A percentile compares a stretch with the other conserved stretches of the same genome.
Evolutionary conservation across 2,888 invertebrate genomes (phyloP).

Genomic region (Pasiphila rectangulata): DNA sequence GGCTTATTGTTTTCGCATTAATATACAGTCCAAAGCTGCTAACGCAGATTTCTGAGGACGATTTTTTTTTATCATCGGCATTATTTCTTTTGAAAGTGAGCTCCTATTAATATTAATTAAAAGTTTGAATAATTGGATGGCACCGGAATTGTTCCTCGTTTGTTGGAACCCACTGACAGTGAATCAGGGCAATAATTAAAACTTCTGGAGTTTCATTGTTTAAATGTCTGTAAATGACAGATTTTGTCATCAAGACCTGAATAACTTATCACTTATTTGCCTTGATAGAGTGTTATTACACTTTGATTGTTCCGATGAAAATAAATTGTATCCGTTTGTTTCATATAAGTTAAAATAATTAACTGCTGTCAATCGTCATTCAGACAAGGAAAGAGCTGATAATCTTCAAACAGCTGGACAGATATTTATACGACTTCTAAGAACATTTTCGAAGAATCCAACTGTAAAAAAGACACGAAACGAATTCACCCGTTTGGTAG

Average conservation of each 20-base stretch:
- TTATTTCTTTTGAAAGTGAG: conserved; percentile 77
- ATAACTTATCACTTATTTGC: conserved; percentile 23
- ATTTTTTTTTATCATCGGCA: conserved; percentile 72
- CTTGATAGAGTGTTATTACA: background rate
- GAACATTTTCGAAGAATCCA: too few relatives aligned
- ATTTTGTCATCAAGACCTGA: conserved; percentile 39
- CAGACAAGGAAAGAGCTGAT: too few relatives aligned
- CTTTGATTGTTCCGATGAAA: background rate
- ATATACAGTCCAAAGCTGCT: conserved; percentile 77
- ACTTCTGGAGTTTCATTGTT: conserved; percentile 64
- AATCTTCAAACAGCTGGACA: too few relatives aligned
- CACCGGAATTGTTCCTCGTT: conserved; percentile 72
- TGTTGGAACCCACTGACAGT: conserved; percentile 65
- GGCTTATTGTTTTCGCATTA: conserved; percentile 78
- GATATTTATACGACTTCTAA: too few relatives aligned
- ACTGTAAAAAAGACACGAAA: too few relatives aligned
- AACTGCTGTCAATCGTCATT: too few relatives aligned
- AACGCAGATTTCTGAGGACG: conserved; percentile 75
- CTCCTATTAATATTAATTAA: conserved; percentile 81
- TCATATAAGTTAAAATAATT: background rate
- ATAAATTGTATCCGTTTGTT: background rate
- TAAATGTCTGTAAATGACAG: conserved; percentile 60
- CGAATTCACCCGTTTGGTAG: too few relatives aligned
- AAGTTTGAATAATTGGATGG: conserved; percentile 80
- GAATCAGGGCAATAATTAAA: conserved; percentile 74